These are phyloP conservation scores for Melipona bicolor DNA, from an alignment of 2,888 invertebrate species.

Conservation along the genomic window DNA sequence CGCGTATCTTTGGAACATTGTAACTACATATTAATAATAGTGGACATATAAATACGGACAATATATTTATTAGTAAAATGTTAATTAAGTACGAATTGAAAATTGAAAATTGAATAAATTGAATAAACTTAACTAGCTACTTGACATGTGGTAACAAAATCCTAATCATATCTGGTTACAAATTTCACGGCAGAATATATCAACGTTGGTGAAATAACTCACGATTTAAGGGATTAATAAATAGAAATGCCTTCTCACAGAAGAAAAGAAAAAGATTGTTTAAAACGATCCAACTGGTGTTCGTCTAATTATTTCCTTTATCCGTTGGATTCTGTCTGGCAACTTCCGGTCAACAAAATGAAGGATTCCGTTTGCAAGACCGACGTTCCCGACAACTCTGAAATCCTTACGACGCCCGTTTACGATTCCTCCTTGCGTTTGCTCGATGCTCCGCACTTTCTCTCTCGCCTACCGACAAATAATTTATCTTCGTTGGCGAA, in stretches of 20 bases:
- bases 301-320: constrained; percentile 52
- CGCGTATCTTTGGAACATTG: not conserved
- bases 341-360: constrained; percentile 53
- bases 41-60: not conserved
- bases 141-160: no score
- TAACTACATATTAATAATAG: not conserved
- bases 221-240: not conserved
- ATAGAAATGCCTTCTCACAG: no score
- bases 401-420: constrained; percentile 30
- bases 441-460: constrained; percentile 25
- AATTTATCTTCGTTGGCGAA: constrained; percentile 35
- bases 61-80: no score
- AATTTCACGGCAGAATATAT: no score
- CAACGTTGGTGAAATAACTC: not conserved
- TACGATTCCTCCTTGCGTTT: constrained; percentile 36
- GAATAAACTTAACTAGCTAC: no score
- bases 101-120: no score
- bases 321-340: constrained; percentile 23
- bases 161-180: no score
- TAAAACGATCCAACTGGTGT: constrained; percentile 21
- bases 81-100: no score
- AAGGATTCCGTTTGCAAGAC: constrained; percentile 59
- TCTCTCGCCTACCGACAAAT: constrained; percentile 2
- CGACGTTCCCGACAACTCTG: constrained; percentile 29
- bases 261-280: not conserved